Evolutionary conservation across 1,140 invertebrate genomes (phyloP), one percentile per base, ranked within the genome.

Genomic region (Fopius arisanus): DNA sequence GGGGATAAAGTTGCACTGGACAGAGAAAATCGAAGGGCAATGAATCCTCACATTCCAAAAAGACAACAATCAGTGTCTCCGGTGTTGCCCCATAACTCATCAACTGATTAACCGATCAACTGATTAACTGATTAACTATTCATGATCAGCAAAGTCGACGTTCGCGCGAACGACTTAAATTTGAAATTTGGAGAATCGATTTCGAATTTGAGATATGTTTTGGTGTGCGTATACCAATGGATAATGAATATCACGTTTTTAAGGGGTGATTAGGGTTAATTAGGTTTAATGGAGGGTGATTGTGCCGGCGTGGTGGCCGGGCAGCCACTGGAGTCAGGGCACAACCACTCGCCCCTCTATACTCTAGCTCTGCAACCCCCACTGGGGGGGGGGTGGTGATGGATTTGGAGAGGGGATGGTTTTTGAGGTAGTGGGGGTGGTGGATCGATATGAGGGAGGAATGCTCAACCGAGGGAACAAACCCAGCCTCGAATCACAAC

Each of bases 231-330:
- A 65, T 62, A 21, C 14, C 19, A 7, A 62, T 62, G 0, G 63
- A 10, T 66, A 43, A 37, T 51, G 26, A 19, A 54, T 28, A 29
- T 51, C 0, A 29, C n/a, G 9, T 62, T 62, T 28, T 14, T n/a
- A n/a, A n/a, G 7, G 10, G 29, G 59, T 72, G 28, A n/a, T 33
- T 10, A 41, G n/a, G 16, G 12, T 33, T 40, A 19, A 29, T 70
- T 31, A 72, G 21, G 9, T 41, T 4, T 54, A 70, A 81, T 81
- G 78, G 80, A 82, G 80, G 72, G 28, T 78, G 80, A 83, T 80
- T 65, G 79, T 83, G 80, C 83, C 85, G 84, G 85, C 84, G 78
- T 85, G 81, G 84, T 84, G 84, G 85, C 86, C 82, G 84, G 84
- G 84, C 81, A 86, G 80, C 84, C 85, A 88, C 85, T 85, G 86